phyloP scores from a whole-genome alignment of 2,888 invertebrate species.

The Hermodice carunculata region DNA sequence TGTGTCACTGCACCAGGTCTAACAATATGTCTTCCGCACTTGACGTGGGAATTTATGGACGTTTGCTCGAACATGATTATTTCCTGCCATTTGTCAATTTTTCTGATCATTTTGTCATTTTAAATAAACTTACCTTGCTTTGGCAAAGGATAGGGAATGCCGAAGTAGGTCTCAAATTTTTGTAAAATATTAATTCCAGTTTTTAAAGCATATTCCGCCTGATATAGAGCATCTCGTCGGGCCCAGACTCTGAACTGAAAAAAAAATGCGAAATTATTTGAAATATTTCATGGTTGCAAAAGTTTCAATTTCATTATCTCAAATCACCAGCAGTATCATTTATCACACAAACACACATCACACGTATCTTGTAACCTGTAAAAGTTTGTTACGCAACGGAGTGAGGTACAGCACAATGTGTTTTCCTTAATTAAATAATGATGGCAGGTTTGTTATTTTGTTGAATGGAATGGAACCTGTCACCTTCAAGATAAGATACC shows the following conservation, averaged over 20 bases:
- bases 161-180: constrained; percentile 88
- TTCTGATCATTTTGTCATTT: background rate
- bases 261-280: background rate
- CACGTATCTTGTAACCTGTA: no score
- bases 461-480: no score
- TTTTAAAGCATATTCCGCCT: constrained; percentile 77
- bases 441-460: no score
- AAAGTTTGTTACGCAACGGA: no score
- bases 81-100: background rate
- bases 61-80: background rate
- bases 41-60: no score
- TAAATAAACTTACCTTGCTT: constrained; percentile 81
- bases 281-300: background rate
- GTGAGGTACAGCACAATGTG: no score
- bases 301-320: background rate
- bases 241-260: constrained; percentile 73
- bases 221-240: constrained; percentile 76
- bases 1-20: no score
- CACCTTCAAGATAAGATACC: no score
- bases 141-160: constrained; percentile 87
- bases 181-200: constrained; percentile 76
- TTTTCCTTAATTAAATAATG: no score
- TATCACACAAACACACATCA: no score
- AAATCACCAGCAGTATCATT: no score
- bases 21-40: no score